Conservation (phyloP, 1,140 invertebrate species). For the Papilio xuthus region DNA sequence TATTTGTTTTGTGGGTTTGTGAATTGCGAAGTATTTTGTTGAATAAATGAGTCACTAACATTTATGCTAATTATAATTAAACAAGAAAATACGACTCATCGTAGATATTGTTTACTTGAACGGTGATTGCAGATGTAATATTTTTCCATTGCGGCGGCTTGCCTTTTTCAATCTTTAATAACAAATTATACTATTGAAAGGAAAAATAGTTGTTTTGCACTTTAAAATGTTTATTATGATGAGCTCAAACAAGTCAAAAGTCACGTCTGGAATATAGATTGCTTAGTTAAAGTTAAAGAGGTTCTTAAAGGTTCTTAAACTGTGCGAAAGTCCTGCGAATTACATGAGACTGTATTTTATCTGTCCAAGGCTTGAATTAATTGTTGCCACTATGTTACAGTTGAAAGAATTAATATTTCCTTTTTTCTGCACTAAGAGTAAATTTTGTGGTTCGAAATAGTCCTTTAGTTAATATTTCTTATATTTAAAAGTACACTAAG, state of each 20-base stretch:
- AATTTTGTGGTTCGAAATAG: too few relatives aligned
- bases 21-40: conserved; percentile 6
- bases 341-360: too few relatives aligned
- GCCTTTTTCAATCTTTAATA: neutral
- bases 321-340: neutral
- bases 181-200: too few relatives aligned
- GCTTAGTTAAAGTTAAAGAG: neutral
- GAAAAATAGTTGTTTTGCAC: too few relatives aligned
- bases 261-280: neutral
- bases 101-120: neutral
- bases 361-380: too few relatives aligned
- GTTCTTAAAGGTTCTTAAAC: neutral
- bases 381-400: too few relatives aligned
- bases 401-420: too few relatives aligned
- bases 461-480: too few relatives aligned
- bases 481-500: neutral
- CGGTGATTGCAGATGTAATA: neutral
- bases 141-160: neutral
- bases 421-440: too few relatives aligned
- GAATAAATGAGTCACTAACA: neutral
- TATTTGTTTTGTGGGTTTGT: neutral
- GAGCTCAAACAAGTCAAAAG: neutral
- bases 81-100: neutral
- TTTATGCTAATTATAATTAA: neutral
- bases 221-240: neutral